phyloP scores from a whole-genome alignment of 2,888 invertebrate species.

The Drosophila algonquin region DNA sequence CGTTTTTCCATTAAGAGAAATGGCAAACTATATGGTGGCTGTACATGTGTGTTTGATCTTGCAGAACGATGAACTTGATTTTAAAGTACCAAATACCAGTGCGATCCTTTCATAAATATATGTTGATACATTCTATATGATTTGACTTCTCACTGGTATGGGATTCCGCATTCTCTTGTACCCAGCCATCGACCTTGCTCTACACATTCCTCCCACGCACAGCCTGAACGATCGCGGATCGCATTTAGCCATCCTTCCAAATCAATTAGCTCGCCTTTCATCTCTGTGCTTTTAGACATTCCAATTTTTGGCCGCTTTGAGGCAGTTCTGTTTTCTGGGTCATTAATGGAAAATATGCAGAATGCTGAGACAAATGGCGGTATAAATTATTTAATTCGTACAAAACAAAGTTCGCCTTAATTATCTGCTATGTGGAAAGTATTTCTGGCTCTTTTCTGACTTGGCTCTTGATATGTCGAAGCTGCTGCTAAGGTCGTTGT shows the following conservation, averaged over 20 bases:
- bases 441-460: slow-evolving; percentile 37
- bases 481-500: slow-evolving; percentile 44
- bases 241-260: slow-evolving; percentile 53
- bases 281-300: slow-evolving; percentile 38
- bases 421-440: slow-evolving; percentile 44
- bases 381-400: slow-evolving; percentile 71
- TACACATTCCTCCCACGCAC: slow-evolving; percentile 3
- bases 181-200: slow-evolving; percentile 11
- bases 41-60: background rate
- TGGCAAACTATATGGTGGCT: background rate
- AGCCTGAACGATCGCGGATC: slow-evolving; percentile 8
- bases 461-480: slow-evolving; percentile 1
- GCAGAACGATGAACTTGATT: background rate
- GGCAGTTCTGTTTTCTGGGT: slow-evolving; percentile 65
- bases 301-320: slow-evolving; percentile 32
- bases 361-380: slow-evolving; percentile 71
- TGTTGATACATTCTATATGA: background rate
- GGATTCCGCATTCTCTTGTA: background rate
- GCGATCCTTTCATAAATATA: background rate
- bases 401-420: slow-evolving; percentile 55
- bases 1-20: background rate
- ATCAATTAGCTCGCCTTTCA: slow-evolving; percentile 61
- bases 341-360: slow-evolving; percentile 69
- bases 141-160: background rate
- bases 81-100: background rate